Percentiles rank a stretch among this genome's conserved stretches.
These are phyloP conservation scores for Aelia acuminata DNA, from an alignment of 2,888 invertebrate species.

Conservation along the genomic window DNA sequence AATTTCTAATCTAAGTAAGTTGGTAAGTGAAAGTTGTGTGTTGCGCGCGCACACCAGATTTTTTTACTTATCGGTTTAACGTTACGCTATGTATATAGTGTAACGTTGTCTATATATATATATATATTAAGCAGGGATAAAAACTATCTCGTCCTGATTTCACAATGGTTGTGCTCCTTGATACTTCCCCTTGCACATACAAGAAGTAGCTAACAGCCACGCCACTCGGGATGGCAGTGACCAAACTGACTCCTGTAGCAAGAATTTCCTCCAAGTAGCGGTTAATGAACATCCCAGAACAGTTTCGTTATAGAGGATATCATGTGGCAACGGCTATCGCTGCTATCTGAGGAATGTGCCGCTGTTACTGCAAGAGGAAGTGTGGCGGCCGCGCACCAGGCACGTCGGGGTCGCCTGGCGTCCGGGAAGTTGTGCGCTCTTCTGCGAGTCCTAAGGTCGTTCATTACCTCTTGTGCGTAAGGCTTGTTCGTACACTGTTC, in stretches of 20 bases:
- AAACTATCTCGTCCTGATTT: not conserved
- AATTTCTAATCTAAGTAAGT: too few species aligned
- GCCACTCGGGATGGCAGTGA: not conserved
- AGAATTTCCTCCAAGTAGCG: not conserved
- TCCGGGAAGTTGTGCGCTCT: not conserved
- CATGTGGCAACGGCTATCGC: constrained; percentile 9
- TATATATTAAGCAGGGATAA: not conserved
- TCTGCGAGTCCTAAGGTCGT: not conserved
- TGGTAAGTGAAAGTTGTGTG: too few species aligned
- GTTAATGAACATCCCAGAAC: constrained; percentile 1
- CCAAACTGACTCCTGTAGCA: constrained; percentile 16
- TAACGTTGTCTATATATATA: too few species aligned
- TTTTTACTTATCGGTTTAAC: too few species aligned
- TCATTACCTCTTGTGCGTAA: too few species aligned
- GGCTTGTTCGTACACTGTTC: too few species aligned
- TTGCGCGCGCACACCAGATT: too few species aligned
- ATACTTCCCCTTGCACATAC: constrained; percentile 16
- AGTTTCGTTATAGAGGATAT: not conserved
- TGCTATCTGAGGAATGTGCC: constrained; percentile 42
- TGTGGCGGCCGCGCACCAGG: not conserved
- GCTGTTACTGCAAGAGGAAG: constrained; percentile 33
- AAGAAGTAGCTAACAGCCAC: not conserved
- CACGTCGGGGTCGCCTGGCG: not conserved
- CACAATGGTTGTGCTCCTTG: not conserved
- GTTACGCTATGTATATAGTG: too few species aligned